Evolutionary conservation across 2,888 invertebrate species (phyloP), one percentile per base, ranked within the genome.

Genomic region (Leptinotarsa juncta): DNA sequence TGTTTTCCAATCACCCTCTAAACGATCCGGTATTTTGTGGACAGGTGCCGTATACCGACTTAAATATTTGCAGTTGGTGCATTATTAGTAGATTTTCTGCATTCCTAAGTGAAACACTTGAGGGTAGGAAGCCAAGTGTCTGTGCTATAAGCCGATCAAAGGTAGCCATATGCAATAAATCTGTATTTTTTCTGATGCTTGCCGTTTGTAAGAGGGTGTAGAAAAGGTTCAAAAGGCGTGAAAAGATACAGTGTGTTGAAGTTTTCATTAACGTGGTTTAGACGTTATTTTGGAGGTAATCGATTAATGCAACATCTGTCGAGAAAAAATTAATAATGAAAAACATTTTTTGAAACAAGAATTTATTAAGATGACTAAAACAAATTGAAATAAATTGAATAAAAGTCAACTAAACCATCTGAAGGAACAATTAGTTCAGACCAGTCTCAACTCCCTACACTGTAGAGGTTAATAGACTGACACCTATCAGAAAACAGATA

Each of bases 101-200:
- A 77, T 79, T 72, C 76, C 74, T 76, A 77, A 79, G 78, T 79
- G 77, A 79, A 79, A 77, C 78, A 78, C 66, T 67, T 78, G 77
- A 74, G 15, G 69, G 72, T 32, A 67, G 57, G 67, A 70, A 32
- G 65, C 26, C 49, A 51, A 71, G 53, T 57, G 20, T 65, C 7
- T 48, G 57, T 73, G 70, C 68, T 50, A 66, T 70, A 70, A 62
- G 32, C 32, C 26, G 3, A 2, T 55, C 55, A 10, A 12, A 12
- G 18, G 32, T 62, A 26, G 14, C 15, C 62, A 62, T 26, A 26
- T 62, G 62, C 62, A 69, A 69, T 69, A 48, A 57, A 57, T 68
- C n/a, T 53, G 18, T 10, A 4, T 55, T 55, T 69, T 69, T 57
- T 69, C 42, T 55, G 18, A 53, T 42, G 55, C 12, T 32, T 48